A percentile compares a stretch with the other conserved stretches of the same genome.
Conservation (phyloP, 2,888 invertebrate species). For the Platypus cylindrus region DNA sequence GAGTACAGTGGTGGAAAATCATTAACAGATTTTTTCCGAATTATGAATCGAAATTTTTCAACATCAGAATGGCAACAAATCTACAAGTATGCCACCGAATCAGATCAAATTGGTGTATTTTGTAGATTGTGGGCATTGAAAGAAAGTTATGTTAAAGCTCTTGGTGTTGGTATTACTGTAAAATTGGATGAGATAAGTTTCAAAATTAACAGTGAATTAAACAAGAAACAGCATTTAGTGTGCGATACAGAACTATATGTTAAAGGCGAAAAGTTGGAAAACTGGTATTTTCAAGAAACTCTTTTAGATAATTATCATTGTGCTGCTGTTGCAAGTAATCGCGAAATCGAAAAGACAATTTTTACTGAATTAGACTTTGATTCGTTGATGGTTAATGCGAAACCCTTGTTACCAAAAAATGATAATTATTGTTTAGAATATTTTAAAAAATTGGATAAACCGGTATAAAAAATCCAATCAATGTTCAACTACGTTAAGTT, state of each 20-base stretch:
- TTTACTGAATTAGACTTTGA: slow-evolving; percentile 47
- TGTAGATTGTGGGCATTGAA: slow-evolving; percentile 82
- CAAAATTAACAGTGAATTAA: slow-evolving; percentile 44
- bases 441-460: slow-evolving; percentile 41
- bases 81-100: slow-evolving; percentile 40
- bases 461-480: too few species aligned
- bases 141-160: slow-evolving; percentile 88
- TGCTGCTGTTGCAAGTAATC: slow-evolving; percentile 57
- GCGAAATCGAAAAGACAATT: slow-evolving; percentile 16
- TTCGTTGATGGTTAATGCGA: slow-evolving; percentile 44
- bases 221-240: slow-evolving; percentile 35
- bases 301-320: slow-evolving; percentile 63
- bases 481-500: too few species aligned
- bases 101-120: slow-evolving; percentile 63
- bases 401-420: slow-evolving; percentile 41
- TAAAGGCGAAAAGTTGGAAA: slow-evolving; percentile 39
- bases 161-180: slow-evolving; percentile 72
- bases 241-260: slow-evolving; percentile 55
- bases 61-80: slow-evolving; percentile 69
- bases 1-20: slow-evolving; percentile 60
- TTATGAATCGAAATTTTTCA: slow-evolving; percentile 82
- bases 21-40: slow-evolving; percentile 67
- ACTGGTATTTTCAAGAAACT: slow-evolving; percentile 79
- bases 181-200: slow-evolving; percentile 70
- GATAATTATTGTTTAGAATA: slow-evolving; percentile 42